Base-by-base conservation (phyloP, 2,888 invertebrate genomes). In the Nomada fucata region DNA sequence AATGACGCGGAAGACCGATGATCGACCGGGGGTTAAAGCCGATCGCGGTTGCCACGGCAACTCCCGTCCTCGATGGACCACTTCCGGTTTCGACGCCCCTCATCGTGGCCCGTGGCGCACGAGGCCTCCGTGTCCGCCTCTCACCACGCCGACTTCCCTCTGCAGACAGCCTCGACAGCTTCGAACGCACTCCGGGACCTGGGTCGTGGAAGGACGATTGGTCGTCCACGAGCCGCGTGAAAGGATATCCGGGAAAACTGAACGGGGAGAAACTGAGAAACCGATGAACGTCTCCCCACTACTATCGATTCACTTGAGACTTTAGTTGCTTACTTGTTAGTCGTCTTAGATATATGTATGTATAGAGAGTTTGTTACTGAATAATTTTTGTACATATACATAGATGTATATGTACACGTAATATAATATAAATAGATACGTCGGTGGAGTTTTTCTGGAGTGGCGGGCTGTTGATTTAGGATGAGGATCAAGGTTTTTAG, bases 21-120 rank as follows among this genome's bases (percentile, higher is more conserved):
- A 87, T 86, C 84, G 83, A 83, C 78, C 84, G 79, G 88, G 91
- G 89, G 90, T 90, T 89, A 89, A 89, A 90, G 88, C 87, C 85
- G 89, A 90, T 89, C 90, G 85, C 79, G 86, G 90, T 90, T 90
- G 88, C 90, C 89, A 90, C 86, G 91, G 90, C 85, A 88, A 90
- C 90, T 89, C 89, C 88, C 87, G 84, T 91, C 85, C 87, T 88
- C 87, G 89, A 88, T 86, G 87, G 85, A 86, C 87, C 88, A 89
- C 90, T 90, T 90, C 90, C 90, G 90, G 90, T 90, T 88, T 86
- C 86, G 79, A 78, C 79, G 83, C 85, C 84, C 82, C 82, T 78
- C 82, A 69, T 74, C 68, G 81, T 79, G 88, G 83, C 86, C 72
- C 68, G 81, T 79, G 88, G 83, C 86, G 76, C 83, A 36, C 80